phyloP scores from a whole-genome alignment of 2,888 invertebrate genomes.

The Mythimna loreyi region DNA sequence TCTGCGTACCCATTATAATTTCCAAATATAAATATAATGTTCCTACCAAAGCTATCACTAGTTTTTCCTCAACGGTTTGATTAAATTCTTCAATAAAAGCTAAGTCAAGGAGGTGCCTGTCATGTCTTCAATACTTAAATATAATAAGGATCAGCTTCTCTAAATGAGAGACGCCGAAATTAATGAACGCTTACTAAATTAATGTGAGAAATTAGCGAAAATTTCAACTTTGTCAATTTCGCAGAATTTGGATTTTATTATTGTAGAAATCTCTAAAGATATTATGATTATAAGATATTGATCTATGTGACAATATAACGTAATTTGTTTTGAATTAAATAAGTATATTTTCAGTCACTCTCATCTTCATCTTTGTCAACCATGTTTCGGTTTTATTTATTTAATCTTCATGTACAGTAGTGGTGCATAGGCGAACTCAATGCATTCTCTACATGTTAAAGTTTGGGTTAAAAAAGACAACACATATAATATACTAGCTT shows the following conservation, averaged over 20 bases:
- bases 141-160: constrained; percentile 9
- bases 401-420: no score
- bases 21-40: not conserved
- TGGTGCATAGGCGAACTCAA: no score
- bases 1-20: no score
- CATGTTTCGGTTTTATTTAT: no score
- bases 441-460: no score
- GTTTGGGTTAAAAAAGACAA: no score
- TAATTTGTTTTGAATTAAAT: not conserved
- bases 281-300: not conserved
- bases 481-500: no score
- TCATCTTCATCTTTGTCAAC: no score
- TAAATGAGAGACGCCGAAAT: not conserved
- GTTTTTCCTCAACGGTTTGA: no score
- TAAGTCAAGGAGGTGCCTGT: constrained; percentile 17
- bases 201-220: not conserved
- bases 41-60: constrained; percentile 1
- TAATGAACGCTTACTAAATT: constrained; percentile 12
- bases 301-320: no score
- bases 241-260: not conserved
- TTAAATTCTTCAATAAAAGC: constrained; percentile 8
- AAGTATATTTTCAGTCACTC: no score
- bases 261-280: not conserved
- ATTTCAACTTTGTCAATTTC: constrained; percentile 6
- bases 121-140: constrained; percentile 11